Base-by-base conservation (phyloP, 2,113 vertebrate genomes). In the Reinhardtius hippoglossoides region DNA sequence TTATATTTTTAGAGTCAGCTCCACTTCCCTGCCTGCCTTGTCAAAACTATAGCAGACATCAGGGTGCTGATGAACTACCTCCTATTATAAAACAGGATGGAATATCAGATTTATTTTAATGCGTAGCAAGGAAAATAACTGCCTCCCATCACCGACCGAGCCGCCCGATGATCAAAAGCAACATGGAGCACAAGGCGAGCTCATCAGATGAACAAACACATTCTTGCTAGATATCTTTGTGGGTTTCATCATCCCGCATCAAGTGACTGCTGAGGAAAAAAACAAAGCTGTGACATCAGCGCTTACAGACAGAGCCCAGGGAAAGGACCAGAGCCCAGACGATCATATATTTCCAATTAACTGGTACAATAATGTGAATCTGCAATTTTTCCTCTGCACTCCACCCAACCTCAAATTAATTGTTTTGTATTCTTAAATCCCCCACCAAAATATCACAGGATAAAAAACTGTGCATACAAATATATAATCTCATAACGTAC, bases 241-340 rank as follows among this genome's bases (percentile, higher is more conserved):
- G 78, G 74, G 86, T 95, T 95, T 94, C 93, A 94, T 94, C 94
- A 95, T 92, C 88, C 88, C 74, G 87, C 87, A 91, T 92, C 87
- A 89, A 92, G 91, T 91, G 90, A 93, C 87, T 89, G 83, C 85
- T 71, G 77, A 80, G 81, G 79, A 26, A 37, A 80, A 87, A 93
- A 93, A 94, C 87, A 93, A 92, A 91, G 88, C 83, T 71, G 82
- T 91, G 88, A 92, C 88, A 92, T 88, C 79, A 88, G 62, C 4
- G 26, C 76, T 67, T 48, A 81, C 77, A 68, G 70, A 67, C 48
- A 16, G 56, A 59, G 74, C 15, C 21, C 65, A 76, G 27, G 46
- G 64, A 50, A 46, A 70, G 61, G 84, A 76, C 82, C 63, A 89
- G 79, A 81, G 73, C 64, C 9, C 12, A 21, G 66, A 42, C 50